Base-by-base conservation (phyloP, 2,888 invertebrate species). In the Synergus itoensis region DNA sequence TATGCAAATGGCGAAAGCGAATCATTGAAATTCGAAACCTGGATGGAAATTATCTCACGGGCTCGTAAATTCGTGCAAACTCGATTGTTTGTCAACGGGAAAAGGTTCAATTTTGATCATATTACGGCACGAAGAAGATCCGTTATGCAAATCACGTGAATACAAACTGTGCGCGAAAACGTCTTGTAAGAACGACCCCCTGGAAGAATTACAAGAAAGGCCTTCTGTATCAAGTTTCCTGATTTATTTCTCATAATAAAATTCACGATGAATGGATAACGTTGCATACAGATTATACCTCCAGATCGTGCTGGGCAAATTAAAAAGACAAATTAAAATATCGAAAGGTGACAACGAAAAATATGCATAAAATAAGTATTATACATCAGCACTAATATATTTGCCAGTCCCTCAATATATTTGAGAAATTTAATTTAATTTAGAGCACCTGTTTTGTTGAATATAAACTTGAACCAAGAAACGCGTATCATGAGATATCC, bases 211-310 rank as follows among this genome's bases (percentile, higher is more conserved):
- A 73, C 73, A 78, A 62, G 80, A 81, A 73, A 80, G 81, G 73
- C 62, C 76, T 63, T 67, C 62, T 73, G 79, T 80, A 82, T 83
- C 79, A 76, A 62, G 77, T 82, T 81, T 63, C 83, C 18, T 82
- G 81, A 81, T 83, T 83, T 82, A 82, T 82, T 77, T 64, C 79
- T 69, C 57, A 80, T 82, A 82, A 81, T 82, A 82, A 82, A 81
- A 80, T 81, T 79, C 78, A 79, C 76, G 64, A 75, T 53, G 73
- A 14, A 77, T 36, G 76, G 79, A 78, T 78, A 78, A 78, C n/a
- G 77, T 78, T 78, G 41, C 78, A 67, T 63, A 45, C 41, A 67
- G 53, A 40, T 53, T 53, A 36, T 48, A 73, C 48, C 48, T 53
- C 16, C 21, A 45, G 45, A 48, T 69, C 36, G 73, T 73, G 48